phyloP scores from a whole-genome alignment of 2,797 vertebrate genomes.

The Chelmon rostratus region DNA sequence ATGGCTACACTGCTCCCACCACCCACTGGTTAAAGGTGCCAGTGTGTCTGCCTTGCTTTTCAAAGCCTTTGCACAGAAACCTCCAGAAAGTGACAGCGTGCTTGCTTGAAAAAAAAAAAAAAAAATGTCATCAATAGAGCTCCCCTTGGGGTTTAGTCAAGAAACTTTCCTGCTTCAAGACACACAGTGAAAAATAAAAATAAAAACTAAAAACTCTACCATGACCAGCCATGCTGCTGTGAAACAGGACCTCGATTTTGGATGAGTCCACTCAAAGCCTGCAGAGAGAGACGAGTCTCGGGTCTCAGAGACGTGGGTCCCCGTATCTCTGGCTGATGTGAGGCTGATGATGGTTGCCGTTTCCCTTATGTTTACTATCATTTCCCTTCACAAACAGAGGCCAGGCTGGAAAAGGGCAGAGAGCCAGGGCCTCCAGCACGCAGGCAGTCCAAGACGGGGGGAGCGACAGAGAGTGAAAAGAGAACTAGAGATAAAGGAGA shows the following conservation, averaged over 20 bases:
- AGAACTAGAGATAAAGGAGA: constrained; percentile 35
- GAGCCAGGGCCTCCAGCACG: constrained; percentile 69
- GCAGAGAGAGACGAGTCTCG: constrained; percentile 34
- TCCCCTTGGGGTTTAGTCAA: constrained; percentile 20
- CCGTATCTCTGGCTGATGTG: constrained; percentile 57
- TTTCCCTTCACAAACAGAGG: constrained; percentile 74
- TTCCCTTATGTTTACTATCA: constrained; percentile 85
- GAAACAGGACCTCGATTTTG: constrained; percentile 31
- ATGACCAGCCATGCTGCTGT: constrained; percentile 8
- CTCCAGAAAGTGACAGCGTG: constrained; percentile 60
- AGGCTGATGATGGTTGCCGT: constrained; percentile 77
- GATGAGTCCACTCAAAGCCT: constrained; percentile 33
- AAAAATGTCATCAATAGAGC: constrained; percentile 37
- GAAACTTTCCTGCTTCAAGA: constrained; percentile 49
- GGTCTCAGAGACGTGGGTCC: constrained; percentile 56
- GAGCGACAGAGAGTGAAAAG: constrained; percentile 28
- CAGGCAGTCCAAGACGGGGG: constrained; percentile 29
- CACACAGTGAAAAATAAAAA: constrained; percentile 10
- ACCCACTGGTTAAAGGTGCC: constrained; percentile 64
- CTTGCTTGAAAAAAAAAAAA: constrained; percentile 32
- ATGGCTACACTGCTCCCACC: constrained; percentile 46
- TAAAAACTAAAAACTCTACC: constrained; percentile 9
- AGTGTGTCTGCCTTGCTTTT: constrained; percentile 46
- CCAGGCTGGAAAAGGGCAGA: constrained; percentile 77
- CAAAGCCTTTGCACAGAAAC: constrained; percentile 29